Base-by-base conservation (phyloP, 2,113 vertebrate species). In the Apus apus region DNA sequence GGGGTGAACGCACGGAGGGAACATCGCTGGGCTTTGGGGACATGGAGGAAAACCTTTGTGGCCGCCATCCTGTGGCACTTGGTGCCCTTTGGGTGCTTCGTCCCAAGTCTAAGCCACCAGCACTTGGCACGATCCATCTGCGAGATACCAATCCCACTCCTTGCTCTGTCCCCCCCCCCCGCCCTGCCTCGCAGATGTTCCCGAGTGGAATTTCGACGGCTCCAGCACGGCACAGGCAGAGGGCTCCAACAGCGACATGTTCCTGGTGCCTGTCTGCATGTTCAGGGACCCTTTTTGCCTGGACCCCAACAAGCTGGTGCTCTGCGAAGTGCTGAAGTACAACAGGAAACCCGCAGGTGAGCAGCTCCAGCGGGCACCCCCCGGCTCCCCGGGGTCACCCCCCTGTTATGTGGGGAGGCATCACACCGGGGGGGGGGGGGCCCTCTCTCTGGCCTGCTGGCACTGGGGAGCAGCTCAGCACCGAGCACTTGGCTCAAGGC, bases 201-300 rank as follows among this genome's bases (percentile, higher is more conserved):
- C 98, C 0, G 98, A 98, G 92, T 99, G 98, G 98, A 98, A 98
- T 94, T 98, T 98, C 1, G 97, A 97, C 29, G 97, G 98, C 27
- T 97, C 98, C 87, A 98, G 98, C 89, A 98, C 98, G 0, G 96
- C 92, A 4, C 99, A 99, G 95, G 87, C 98, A 0, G 91, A 98
- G 73, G 98, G 98, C 36, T 98, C 98, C 86, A 98, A 99, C 97
- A 99, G 99, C 1, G 99, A 99, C 96, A 99, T 99, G 98, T 98
- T 98, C 96, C 90, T 97, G 56, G 61, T 97, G 40, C 98, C 98
- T 0, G 97, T 98, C 26, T 1, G 82, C 83, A 98, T 99, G 97
- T 98, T 99, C 96, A 96, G 98, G 74, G 98, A 99, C 90, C 98
- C 98, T 3, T 97, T 98, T 29, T 94, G 86, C 45, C 93, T 96